Base-by-base conservation (phyloP, 2,113 vertebrate genomes). In the Orycteropus afer region DNA sequence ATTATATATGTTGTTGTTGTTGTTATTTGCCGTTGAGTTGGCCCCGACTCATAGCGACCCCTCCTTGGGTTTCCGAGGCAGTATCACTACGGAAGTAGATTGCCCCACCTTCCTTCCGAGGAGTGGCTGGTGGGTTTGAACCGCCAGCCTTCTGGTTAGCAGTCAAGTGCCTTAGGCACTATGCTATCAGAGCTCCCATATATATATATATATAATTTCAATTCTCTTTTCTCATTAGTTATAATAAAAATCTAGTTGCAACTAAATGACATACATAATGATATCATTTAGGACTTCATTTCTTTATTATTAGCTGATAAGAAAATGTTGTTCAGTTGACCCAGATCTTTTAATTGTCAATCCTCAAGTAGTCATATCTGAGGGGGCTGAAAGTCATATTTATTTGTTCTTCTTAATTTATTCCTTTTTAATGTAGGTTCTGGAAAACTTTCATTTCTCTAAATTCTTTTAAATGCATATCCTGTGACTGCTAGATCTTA, bases 351-450 rank as follows among this genome's bases (percentile, higher is more conserved):
- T 67, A 71, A 23, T 23, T 90, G 4, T 84, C 45, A 74, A 0
- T 89, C 29, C 20, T 87, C 27, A 27, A 32, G 17, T 63, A 37
- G 61, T 86, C 47, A 87, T 84, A 74, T 53, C 42, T 76, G 25
- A 86, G 42, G 7, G 27, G 15, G 2, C 34, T 74, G 20, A 96
- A 59, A 82, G 27, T 93, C 37, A 37, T 80, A 67, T 80, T 91
- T 89, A 82, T 92, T 87, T 15, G 84, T 93, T 89, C 25, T 91
- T 97, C 59, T 65, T 83, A 79, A 74, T 45, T 87, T 89, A 76
- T 89, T 91, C 69, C 40, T 32, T 95, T 94, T 93, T 93, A 59
- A 79, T 79, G n/a, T 90, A 94, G n/a, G 13, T 92, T 93, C 61
- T 61, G 55, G 53, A 93, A 93, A 80, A 20, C 40, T 89, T 76